Percentiles rank a stretch among this genome's conserved stretches.
These are phyloP conservation scores for Smutsia gigantea DNA, from an alignment of 2,797 vertebrate genomes.

Conservation along the genomic window DNA sequence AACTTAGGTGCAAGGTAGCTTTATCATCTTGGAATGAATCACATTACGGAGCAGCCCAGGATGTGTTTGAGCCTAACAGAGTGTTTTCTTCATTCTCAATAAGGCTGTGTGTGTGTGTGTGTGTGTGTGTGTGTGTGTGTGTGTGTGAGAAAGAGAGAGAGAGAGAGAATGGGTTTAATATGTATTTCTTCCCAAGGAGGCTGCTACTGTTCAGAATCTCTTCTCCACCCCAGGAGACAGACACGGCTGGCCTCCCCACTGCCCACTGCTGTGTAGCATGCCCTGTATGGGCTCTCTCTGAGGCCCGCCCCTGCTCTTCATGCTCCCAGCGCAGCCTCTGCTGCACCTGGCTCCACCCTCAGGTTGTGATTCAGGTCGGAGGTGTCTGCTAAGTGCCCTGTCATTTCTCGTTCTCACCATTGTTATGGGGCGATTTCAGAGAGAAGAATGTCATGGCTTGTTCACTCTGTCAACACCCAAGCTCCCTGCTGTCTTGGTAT, in stretches of 20 bases:
- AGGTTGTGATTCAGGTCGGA: too few relatives aligned
- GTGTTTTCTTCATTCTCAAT: not conserved
- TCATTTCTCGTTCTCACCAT: not conserved
- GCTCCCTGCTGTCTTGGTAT: not conserved
- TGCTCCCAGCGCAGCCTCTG: rapidly evolving
- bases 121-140: not conserved
- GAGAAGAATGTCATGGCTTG: not conserved
- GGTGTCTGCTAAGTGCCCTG: rapidly evolving
- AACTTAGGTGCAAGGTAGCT: not conserved
- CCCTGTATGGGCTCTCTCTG: too few relatives aligned
- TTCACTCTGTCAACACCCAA: not conserved
- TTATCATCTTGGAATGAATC: not conserved
- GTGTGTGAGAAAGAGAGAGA: not conserved
- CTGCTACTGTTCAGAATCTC: not conserved
- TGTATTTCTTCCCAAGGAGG: not conserved
- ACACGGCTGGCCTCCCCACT: rapidly evolving
- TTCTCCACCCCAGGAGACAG: rapidly evolving
- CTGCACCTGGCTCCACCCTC: rapidly evolving
- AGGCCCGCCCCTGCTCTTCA: not conserved
- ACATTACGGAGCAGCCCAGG: not conserved
- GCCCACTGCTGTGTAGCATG: not conserved
- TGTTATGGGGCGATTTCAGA: not conserved
- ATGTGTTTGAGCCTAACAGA: not conserved
- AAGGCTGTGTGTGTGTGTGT: not conserved
- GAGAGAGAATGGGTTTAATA: not conserved